phyloP scores from a whole-genome alignment of 2,797 vertebrate genomes.

The Cacajao melanocephalus region DNA sequence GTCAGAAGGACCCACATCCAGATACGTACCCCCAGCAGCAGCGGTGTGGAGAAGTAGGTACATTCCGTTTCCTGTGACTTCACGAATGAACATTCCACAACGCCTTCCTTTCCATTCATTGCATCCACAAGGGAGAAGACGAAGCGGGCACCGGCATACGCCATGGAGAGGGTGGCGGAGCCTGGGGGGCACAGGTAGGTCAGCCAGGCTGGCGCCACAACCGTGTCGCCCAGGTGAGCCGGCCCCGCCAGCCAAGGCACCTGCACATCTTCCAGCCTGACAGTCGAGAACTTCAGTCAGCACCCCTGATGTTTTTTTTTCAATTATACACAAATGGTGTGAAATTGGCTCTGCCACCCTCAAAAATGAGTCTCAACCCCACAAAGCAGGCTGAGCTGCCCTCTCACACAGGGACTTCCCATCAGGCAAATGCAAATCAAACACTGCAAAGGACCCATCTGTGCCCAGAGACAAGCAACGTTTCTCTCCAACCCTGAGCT shows the following conservation, averaged over 20 bases:
- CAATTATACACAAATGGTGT: neutral
- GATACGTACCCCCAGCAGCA: slow-evolving; percentile 92
- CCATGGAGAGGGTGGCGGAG: slow-evolving; percentile 98
- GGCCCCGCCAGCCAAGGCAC: accelerated
- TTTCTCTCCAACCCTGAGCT: neutral
- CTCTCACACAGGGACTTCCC: neutral
- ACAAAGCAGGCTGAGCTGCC: neutral
- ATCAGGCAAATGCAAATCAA: no score
- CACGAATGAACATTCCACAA: slow-evolving; percentile 95
- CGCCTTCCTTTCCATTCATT: slow-evolving; percentile 96
- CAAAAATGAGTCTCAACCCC: accelerated
- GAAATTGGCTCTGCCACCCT: neutral
- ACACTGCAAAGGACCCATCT: neutral
- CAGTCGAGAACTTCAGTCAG: neutral
- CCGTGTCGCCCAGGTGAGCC: neutral
- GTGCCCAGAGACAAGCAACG: neutral
- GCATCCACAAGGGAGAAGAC: slow-evolving; percentile 97
- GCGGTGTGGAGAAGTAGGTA: slow-evolving; percentile 97
- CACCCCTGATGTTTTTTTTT: neutral
- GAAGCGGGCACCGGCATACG: slow-evolving; percentile 96
- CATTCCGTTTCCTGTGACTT: slow-evolving; percentile 95
- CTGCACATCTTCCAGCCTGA: neutral
- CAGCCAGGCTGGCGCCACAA: accelerated
- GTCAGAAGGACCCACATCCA: neutral
- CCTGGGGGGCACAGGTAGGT: slow-evolving; percentile 81